These are phyloP conservation scores for Melipona bicolor DNA, from an alignment of 2,888 invertebrate genomes.

Conservation along the genomic window DNA sequence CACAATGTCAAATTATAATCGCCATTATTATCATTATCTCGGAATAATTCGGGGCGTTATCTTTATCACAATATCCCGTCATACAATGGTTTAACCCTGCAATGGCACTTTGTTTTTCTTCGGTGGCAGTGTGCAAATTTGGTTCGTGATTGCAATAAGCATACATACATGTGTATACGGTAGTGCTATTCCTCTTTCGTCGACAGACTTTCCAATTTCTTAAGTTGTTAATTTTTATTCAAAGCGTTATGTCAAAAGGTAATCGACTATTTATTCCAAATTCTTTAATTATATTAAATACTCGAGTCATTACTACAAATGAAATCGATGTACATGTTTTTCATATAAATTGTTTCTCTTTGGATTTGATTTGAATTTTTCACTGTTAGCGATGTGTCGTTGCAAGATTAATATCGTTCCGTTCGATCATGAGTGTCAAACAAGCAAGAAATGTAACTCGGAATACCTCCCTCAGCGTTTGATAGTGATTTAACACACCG, in stretches of 20 bases:
- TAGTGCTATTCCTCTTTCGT: background rate
- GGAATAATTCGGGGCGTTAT: conserved; percentile 5
- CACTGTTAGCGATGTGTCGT: background rate
- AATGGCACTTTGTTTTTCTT: background rate
- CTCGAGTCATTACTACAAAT: background rate
- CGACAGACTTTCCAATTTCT: background rate
- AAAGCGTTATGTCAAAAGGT: background rate
- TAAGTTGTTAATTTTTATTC: background rate
- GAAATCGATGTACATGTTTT: background rate
- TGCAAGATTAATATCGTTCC: background rate
- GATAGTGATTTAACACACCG: background rate
- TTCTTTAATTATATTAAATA: background rate
- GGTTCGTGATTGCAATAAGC: background rate
- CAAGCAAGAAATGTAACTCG: too few relatives aligned
- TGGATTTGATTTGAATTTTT: background rate
- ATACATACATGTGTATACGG: background rate
- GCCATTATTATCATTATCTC: conserved; percentile 3
- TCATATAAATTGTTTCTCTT: background rate
- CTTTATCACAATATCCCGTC: background rate
- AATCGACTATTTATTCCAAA: background rate
- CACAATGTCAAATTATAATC: conserved; percentile 1
- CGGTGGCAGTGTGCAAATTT: too few relatives aligned
- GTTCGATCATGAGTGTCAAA: background rate
- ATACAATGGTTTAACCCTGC: background rate
- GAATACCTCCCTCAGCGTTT: background rate